Evolutionary conservation across 2,113 vertebrate species (phyloP), one percentile per base, ranked within the genome.

Genomic region (Pyrgilauda ruficollis): DNA sequence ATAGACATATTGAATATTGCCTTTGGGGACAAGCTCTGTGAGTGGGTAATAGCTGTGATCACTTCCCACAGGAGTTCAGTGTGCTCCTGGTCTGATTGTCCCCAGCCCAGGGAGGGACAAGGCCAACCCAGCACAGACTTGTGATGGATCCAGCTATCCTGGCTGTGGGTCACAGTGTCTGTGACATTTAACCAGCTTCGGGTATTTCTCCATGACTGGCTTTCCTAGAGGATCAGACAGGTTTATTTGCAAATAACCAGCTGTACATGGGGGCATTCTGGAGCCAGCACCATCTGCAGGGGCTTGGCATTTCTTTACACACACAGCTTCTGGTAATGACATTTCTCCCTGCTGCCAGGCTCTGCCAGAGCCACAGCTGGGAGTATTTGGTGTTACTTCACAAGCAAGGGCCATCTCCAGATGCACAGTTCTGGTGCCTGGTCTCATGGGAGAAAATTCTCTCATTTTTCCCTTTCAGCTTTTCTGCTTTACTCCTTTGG

Each of bases 101-200:
- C 26, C 39, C 23, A 59, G 26, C 30, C 12, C 23, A 8, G 64
- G 50, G 31, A 27, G 74, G 30, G 61, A 56, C 0, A 3, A 30
- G 0, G 10, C 26, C 74, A 30, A 2, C 0, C 3, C 9, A 46
- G 33, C 3, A 1, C 35, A 30, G 46, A 30, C 37, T 4, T 23
- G n/a, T 44, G 43, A 30, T 23, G 1, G 0, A 21, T 4, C 0
- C 0, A 24, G 24, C 31, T 16, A 5, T 63, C 31, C 56, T 41
- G 67, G 43, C 56, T 58, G 24, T 0, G 1, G 37, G 21, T 61
- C 50, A 27, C 61, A 7, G 33, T 16, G 19, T 3, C 68, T 12
- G 37, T 27, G 56, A 30, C 26, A 37, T 30, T 67, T n/a, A 10
- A n/a, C 7, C 23, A 10, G 22, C 8, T 62, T 22, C 52, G 69